Evolutionary conservation across 1,140 invertebrate genomes (phyloP).

Genomic region (Orius laevigatus): DNA sequence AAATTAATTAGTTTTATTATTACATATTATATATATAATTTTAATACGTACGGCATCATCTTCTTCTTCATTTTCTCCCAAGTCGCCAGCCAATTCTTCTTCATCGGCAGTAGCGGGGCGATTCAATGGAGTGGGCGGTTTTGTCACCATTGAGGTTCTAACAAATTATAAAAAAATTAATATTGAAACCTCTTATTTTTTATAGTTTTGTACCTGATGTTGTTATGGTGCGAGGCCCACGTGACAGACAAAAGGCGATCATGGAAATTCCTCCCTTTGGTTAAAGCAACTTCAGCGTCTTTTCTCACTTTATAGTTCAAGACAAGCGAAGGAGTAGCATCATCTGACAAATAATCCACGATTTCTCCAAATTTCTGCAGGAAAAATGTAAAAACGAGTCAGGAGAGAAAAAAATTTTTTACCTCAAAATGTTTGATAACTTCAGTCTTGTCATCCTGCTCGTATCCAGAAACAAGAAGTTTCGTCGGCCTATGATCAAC

Average conservation of each 20-base stretch:
- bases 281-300: conserved; percentile 50
- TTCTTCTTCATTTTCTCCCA: conserved; percentile 29
- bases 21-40: neutral
- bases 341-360: conserved; percentile 46
- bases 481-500: conserved; percentile 68
- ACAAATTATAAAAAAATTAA: too few relatives aligned
- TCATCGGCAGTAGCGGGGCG: conserved; percentile 24
- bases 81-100: conserved; percentile 28
- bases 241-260: conserved; percentile 31
- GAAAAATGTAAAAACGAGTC: conserved; percentile 5
- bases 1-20: neutral
- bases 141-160: conserved; percentile 25
- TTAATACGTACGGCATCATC: conserved; percentile 25
- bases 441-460: conserved; percentile 48
- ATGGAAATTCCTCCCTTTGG: conserved; percentile 47
- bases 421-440: conserved; percentile 56
- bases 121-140: conserved; percentile 17
- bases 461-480: conserved; percentile 60
- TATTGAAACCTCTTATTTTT: too few relatives aligned
- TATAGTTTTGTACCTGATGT: conserved; percentile 22
- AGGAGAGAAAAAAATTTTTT: conserved; percentile 23
- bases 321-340: conserved; percentile 45
- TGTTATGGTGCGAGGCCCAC: conserved; percentile 24
- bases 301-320: conserved; percentile 54
- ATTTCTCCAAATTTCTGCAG: conserved; percentile 55